Evolutionary conservation across 2,888 invertebrate genomes (phyloP), one percentile per base, ranked within the genome.

Genomic region (Coecobrya sp.): DNA sequence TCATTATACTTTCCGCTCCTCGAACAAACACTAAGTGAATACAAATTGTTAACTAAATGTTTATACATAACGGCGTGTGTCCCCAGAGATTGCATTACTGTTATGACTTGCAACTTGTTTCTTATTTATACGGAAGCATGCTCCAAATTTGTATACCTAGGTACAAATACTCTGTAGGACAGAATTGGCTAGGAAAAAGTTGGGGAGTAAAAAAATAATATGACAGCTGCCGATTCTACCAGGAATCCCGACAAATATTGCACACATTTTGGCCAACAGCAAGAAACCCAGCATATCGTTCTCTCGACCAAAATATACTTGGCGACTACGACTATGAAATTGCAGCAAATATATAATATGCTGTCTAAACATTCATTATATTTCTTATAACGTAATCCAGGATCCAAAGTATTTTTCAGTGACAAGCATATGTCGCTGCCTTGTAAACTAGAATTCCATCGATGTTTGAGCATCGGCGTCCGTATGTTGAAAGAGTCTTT

Each of bases 1-100:
- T 91, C 91, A 79, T 86, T 91, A 86, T 86, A 79, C 62, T 65
- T 79, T 73, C 85, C 73, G 86, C 86, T 91, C 19, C 36, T 55
- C 73, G 19, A 86, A 36, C 85, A 73, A 73, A 27, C 30, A 19
- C 70, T 86, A 86, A 86, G 86, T 86, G 86, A 86, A 70, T 86
- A 86, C 73, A 86, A 86, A 86, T 86, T 86, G 86, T 30, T 70
- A 49, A 52, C 73, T 70, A 73, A 86, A 86, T 86, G 86, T 52
- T 86, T 70, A 86, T 86, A 70, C 45, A 27, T 0, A 70, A 86
- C 36, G 0, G 68, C 55, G 73, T 70, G 73, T 55, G 73, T 73
- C 86, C 86, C 73, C 0, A 70, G 86, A 73, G 86, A 86, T 73
- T 55, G 11, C 30, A 70, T 65, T 79, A 79, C 79, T 79, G 79